Conservation (phyloP, 1,140 invertebrate species). For the Heliconius nattereri region DNA sequence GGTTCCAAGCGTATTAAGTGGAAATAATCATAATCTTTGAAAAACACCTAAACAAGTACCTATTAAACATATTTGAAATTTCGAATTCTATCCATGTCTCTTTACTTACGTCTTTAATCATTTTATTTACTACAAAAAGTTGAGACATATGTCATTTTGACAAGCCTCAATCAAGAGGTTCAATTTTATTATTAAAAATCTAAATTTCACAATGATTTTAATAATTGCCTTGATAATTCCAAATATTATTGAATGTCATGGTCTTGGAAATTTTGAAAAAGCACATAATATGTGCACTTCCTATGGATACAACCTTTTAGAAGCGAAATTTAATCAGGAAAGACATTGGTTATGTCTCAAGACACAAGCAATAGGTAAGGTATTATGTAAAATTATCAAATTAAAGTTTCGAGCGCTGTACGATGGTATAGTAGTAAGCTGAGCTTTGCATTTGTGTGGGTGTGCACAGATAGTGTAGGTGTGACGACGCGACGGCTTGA, state of each 20-base stretch:
- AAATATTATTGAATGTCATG: not conserved
- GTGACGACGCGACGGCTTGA: too few relatives aligned
- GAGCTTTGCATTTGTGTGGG: too few relatives aligned
- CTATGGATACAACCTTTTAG: conserved; percentile 52
- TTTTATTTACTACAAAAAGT: not conserved
- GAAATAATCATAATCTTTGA: too few relatives aligned
- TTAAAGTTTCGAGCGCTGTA: too few relatives aligned
- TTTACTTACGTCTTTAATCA: not conserved
- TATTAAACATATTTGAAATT: too few relatives aligned
- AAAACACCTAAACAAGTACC: too few relatives aligned
- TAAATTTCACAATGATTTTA: conserved; percentile 44
- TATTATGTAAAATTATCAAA: not conserved
- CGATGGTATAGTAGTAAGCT: too few relatives aligned
- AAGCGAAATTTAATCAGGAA: conserved; percentile 60
- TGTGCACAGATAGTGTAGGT: too few relatives aligned
- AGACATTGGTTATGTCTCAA: conserved; percentile 57
- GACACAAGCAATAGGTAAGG: conserved; percentile 46
- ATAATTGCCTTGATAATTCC: conserved; percentile 26
- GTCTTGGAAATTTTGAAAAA: conserved; percentile 25
- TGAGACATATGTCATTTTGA: not conserved
- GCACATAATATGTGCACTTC: conserved; percentile 48
- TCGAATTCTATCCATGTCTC: too few relatives aligned
- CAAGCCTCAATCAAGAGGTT: not conserved
- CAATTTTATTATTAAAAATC: not conserved
- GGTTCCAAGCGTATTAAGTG: too few relatives aligned